Evolutionary conservation across 2,113 vertebrate genomes (phyloP).

Genomic region (Cheirogaleus medius): DNA sequence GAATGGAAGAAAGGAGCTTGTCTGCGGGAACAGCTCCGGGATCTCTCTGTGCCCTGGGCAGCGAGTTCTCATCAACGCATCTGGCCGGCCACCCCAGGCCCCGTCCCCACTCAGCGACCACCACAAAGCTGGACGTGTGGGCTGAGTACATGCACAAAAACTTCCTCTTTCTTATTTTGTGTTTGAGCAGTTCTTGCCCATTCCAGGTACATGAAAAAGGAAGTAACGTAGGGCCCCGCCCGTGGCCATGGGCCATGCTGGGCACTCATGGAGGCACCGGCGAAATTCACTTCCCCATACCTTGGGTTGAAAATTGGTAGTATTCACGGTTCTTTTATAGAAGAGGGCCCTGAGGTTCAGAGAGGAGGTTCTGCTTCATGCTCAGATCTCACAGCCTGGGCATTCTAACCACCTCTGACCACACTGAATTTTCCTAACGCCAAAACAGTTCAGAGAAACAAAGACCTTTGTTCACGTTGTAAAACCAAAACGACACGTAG

Average conservation of each 20-base stretch:
- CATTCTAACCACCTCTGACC: background rate
- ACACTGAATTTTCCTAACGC: background rate
- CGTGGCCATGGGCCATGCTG: no score
- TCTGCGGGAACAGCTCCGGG: background rate
- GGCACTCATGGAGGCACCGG: background rate
- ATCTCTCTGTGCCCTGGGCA: background rate
- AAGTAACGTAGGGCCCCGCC: rapidly evolving
- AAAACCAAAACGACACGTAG: background rate
- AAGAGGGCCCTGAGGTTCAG: background rate
- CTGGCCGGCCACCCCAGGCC: rapidly evolving
- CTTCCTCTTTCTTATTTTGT: background rate
- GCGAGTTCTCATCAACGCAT: background rate
- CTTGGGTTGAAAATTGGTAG: no score
- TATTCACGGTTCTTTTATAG: no score
- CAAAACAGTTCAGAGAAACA: background rate
- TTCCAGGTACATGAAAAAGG: background rate
- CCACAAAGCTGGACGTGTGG: rapidly evolving
- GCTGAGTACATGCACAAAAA: rapidly evolving
- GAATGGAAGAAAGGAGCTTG: background rate
- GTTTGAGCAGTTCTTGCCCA: background rate
- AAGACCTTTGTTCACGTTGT: background rate
- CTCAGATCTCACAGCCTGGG: background rate
- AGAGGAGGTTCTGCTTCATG: background rate
- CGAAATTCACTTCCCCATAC: background rate
- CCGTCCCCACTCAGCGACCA: background rate